Evolutionary conservation across 2,888 invertebrate species (phyloP).

Genomic region (Andrena chrysosceles): DNA sequence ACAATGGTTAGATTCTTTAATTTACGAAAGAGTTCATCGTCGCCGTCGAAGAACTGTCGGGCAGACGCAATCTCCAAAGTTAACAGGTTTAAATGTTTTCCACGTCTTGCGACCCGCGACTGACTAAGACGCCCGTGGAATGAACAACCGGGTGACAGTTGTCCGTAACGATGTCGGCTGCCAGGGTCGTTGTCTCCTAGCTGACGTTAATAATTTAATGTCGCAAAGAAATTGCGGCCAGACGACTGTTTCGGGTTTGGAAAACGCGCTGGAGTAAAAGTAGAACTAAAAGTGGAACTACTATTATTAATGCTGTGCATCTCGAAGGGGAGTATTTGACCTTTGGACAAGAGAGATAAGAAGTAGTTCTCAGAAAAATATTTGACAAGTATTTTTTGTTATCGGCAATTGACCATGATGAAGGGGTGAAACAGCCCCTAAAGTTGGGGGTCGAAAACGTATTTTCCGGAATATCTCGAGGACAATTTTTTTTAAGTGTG

Average conservation of each 20-base stretch:
- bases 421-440: no score
- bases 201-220: background rate
- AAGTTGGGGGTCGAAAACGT: no score
- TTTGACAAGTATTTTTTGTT: no score
- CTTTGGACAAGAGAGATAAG: no score
- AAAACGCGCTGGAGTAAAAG: background rate
- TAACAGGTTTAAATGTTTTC: conserved; percentile 68
- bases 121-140: conserved; percentile 20
- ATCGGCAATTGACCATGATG: no score
- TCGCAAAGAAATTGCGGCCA: background rate
- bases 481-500: no score
- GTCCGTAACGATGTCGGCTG: conserved; percentile 12
- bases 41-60: conserved; percentile 76
- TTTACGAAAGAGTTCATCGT: conserved; percentile 73
- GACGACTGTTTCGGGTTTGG: background rate
- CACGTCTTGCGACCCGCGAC: conserved; percentile 44
- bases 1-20: conserved; percentile 64
- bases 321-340: no score
- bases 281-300: no score
- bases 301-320: no score
- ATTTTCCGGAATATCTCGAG: no score
- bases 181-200: background rate
- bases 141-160: conserved; percentile 33
- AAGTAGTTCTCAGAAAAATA: no score
- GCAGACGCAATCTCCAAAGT: conserved; percentile 74